Base-by-base conservation (phyloP, 2,888 invertebrate genomes). In the Amphimallon solstitiale region DNA sequence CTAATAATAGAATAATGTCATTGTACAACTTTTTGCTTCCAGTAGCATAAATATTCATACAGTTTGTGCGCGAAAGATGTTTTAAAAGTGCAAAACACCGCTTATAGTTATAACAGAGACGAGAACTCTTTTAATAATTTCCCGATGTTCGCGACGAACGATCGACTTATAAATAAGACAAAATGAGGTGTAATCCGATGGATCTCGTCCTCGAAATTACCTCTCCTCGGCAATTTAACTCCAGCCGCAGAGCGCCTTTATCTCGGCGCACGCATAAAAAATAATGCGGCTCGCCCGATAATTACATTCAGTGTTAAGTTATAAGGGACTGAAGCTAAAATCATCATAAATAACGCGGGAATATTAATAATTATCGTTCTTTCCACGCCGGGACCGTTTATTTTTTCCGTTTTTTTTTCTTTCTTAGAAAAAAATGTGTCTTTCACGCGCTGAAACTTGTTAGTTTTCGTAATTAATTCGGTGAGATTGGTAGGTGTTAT, bases 281-380 rank as follows among this genome's bases (percentile, higher is more conserved):
- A 56, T 56, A 56, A 56, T 56, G 56, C 43, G 17, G 12, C 56
- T 40, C 56, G 56, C 43, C 43, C 56, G 43, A 19, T 56, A 56
- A 56, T 56, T 56, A 56, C 56, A 56, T 56, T 56, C 43, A 56
- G 56, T 43, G 56, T 56, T 56, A 56, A 56, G 56, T 56, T 56
- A 56, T 56, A 56, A 56, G 56, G 56, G 56, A 23, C 56, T 43
- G 29, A 43, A 40, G 56, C 40, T 56, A 56, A 56, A 56, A 56
- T 43, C 56, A 56, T 56, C 56, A 56, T 56, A 56, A 56, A 56
- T 56, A 56, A 56, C 56, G 10, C 40, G 43, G 43, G 40, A 40
- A 56, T 56, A 56, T 56, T 56, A 43, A 56, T 56, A 56, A 56
- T 56, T 56, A 56, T 56, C 29, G 23, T 29, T 10, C 43, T 21